Percentiles rank a stretch among this genome's conserved stretches.
Evolutionary conservation across 2,888 invertebrate genomes (phyloP).

Genomic region (Monoplex corrugatus): DNA sequence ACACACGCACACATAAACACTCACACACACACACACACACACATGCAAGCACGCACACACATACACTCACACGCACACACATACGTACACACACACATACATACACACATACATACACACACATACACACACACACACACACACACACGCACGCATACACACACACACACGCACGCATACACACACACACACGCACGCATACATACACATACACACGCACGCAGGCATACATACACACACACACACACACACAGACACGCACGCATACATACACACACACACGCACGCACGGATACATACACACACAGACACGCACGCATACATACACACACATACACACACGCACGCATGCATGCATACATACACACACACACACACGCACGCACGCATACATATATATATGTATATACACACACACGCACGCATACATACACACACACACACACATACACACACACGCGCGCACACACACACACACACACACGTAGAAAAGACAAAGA

Average conservation of each 20-base stretch:
- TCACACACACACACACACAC: too few species aligned
- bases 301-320: not conserved
- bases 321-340: not conserved
- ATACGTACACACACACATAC: not conserved
- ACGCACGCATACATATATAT: not conserved
- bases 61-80: not conserved
- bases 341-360: not conserved
- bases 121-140: not conserved
- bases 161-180: not conserved
- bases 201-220: slow-evolving; percentile 10
- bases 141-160: not conserved
- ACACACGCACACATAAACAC: not conserved
- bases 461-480: not conserved
- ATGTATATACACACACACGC: not conserved
- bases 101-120: not conserved
- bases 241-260: not conserved
- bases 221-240: not conserved
- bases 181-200: not conserved
- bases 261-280: not conserved
- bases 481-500: not conserved
- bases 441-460: not conserved
- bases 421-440: not conserved
- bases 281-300: not conserved
- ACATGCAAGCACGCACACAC: too few species aligned
- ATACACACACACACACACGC: not conserved